These are phyloP conservation scores for Hymenochirus boettgeri DNA, from an alignment of 2,113 vertebrate genomes.

Conservation along the genomic window DNA sequence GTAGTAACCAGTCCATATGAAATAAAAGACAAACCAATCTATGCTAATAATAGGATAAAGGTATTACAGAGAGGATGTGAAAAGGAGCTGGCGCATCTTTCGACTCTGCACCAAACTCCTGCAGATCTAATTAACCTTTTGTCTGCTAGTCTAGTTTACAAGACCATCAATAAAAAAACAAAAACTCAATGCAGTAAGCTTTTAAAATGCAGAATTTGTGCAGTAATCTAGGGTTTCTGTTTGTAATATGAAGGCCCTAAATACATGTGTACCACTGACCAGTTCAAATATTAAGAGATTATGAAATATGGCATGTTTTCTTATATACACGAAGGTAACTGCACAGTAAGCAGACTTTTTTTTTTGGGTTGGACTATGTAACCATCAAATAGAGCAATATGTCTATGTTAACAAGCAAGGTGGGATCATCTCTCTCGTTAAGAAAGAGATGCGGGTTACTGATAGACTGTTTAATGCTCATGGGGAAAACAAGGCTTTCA, in stretches of 20 bases:
- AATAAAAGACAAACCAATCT: constrained; percentile 24
- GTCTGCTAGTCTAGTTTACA: constrained; percentile 40
- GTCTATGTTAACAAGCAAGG: not conserved
- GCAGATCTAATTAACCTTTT: constrained; percentile 74
- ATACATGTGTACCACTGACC: not conserved
- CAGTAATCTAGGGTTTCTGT: not conserved
- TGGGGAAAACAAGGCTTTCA: not conserved
- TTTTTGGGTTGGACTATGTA: not conserved
- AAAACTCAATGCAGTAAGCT: not conserved
- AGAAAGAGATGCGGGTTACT: no score
- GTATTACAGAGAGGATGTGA: constrained; percentile 40
- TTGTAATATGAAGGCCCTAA: not conserved
- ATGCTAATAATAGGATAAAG: constrained; percentile 38
- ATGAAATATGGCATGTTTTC: not conserved
- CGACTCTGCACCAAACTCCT: constrained; percentile 77
- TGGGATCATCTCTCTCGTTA: not conserved
- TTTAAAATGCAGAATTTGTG: no score
- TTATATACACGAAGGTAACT: not conserved
- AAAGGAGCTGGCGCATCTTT: constrained; percentile 70
- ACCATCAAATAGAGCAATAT: no score
- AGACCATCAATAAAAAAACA: not conserved
- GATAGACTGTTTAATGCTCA: not conserved
- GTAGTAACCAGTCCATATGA: no score
- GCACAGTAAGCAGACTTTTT: not conserved
- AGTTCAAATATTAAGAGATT: not conserved